These are phyloP conservation scores for Rambutsinella grinnellia DNA, from an alignment of 2,888 invertebrate species.

Conservation along the genomic window DNA sequence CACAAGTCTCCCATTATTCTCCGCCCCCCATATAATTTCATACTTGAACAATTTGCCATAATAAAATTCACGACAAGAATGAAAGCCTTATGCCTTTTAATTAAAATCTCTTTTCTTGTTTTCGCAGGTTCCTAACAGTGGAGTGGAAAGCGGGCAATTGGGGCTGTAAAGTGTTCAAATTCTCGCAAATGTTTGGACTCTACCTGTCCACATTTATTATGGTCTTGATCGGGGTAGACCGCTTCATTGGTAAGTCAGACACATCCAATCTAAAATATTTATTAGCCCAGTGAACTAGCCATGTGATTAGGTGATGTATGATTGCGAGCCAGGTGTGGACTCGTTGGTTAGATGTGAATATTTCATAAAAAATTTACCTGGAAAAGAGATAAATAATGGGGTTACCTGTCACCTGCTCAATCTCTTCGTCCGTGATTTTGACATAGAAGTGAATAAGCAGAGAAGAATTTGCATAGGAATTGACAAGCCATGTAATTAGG, in stretches of 20 bases:
- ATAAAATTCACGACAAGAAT: no score
- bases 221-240: constrained; percentile 85
- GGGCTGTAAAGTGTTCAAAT: constrained; percentile 85
- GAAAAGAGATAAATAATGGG: no score
- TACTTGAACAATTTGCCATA: no score
- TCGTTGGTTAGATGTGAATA: no score
- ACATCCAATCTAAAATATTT: no score
- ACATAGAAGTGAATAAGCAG: neutral
- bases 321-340: no score
- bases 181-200: constrained; percentile 84
- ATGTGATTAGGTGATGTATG: no score
- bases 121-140: constrained; percentile 76
- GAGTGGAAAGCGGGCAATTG: constrained; percentile 85
- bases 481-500: constrained; percentile 21
- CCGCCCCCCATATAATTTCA: no score
- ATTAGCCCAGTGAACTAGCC: no score
- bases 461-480: constrained; percentile 19
- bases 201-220: constrained; percentile 86
- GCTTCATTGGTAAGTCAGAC: constrained; percentile 75
- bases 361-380: no score
- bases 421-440: neutral
- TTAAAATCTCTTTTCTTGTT: constrained; percentile 6
- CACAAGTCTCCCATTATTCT: no score
- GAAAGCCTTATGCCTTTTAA: neutral
- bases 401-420: constrained; percentile 20